These are phyloP conservation scores for Tyto alba DNA, from an alignment of 2,113 vertebrate genomes.

Conservation along the genomic window DNA sequence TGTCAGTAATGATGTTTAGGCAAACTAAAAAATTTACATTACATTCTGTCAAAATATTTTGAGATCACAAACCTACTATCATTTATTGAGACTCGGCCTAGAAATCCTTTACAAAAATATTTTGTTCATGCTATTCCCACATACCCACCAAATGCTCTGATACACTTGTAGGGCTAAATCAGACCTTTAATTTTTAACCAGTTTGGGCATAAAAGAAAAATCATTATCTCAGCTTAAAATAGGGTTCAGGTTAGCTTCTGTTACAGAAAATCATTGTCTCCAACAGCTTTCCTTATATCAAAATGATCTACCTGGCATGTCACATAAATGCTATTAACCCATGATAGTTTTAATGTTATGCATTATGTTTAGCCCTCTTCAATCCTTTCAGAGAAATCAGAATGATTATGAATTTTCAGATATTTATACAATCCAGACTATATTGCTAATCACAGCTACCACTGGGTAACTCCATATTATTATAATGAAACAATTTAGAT, in stretches of 20 bases:
- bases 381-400: background rate
- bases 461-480: background rate
- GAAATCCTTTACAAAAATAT: background rate
- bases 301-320: background rate
- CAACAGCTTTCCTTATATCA: background rate
- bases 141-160: background rate
- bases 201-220: background rate
- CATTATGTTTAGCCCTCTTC: background rate
- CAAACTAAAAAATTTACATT: background rate
- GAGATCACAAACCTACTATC: background rate
- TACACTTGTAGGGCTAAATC: background rate
- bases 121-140: background rate
- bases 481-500: background rate
- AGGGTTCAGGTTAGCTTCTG: background rate
- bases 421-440: background rate
- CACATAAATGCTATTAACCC: background rate
- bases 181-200: background rate
- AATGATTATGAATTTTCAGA: background rate
- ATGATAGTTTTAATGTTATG: background rate
- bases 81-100: background rate
- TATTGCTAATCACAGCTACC: background rate
- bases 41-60: background rate
- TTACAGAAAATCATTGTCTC: background rate
- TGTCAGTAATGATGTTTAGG: background rate
- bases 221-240: background rate